Evolutionary conservation across 2,113 vertebrate genomes (phyloP).

Genomic region (Seriola rivoliana): DNA sequence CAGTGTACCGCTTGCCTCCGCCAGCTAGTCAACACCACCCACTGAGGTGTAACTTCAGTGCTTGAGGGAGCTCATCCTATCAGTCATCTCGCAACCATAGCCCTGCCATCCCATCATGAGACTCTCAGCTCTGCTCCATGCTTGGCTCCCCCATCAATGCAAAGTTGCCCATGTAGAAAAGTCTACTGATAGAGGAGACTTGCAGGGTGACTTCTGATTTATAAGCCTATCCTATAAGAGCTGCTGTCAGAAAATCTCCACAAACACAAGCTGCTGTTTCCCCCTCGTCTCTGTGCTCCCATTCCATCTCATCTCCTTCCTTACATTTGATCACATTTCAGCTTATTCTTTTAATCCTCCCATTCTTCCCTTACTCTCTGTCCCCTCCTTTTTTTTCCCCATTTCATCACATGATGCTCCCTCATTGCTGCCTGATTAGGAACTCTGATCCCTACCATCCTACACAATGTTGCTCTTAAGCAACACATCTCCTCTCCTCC

Average conservation of each 20-base stretch:
- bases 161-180: constrained; percentile 74
- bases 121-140: constrained; percentile 64
- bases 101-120: constrained; percentile 67
- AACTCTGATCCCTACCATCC: constrained; percentile 47
- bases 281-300: constrained; percentile 27
- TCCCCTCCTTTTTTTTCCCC: not conserved
- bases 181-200: constrained; percentile 65
- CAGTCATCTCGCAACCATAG: constrained; percentile 64
- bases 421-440: constrained; percentile 45
- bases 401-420: constrained; percentile 33
- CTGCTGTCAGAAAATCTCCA: constrained; percentile 55
- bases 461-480: constrained; percentile 38
- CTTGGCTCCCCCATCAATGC: constrained; percentile 64
- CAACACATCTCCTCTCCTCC: constrained; percentile 22
- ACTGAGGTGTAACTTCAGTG: constrained; percentile 68
- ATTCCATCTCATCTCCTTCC: constrained; percentile 46
- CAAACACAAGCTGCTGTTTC: constrained; percentile 42
- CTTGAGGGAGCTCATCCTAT: constrained; percentile 64
- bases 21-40: constrained; percentile 57
- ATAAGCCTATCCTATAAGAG: constrained; percentile 53
- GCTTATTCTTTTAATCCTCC: constrained; percentile 53
- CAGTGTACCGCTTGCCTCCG: constrained; percentile 18
- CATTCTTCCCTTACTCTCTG: constrained; percentile 30
- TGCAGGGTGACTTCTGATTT: constrained; percentile 68
- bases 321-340: constrained; percentile 62